Percentiles rank a stretch among this genome's conserved stretches.
phyloP scores from a whole-genome alignment of 2,888 invertebrate genomes.

The Laothoe populi region DNA sequence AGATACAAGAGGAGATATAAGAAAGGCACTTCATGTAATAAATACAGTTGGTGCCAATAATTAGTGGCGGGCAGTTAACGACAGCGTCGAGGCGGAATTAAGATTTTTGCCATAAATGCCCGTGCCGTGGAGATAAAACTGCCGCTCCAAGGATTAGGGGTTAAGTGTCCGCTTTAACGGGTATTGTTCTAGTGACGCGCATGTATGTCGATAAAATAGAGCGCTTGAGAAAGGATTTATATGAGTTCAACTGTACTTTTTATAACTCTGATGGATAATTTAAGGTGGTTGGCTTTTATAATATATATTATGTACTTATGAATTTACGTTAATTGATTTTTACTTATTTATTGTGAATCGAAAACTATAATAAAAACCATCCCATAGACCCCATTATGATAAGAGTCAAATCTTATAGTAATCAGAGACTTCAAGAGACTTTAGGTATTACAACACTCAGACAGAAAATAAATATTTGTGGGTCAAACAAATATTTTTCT shows the following conservation, averaged over 20 bases:
- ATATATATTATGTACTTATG: not conserved
- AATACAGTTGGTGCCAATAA: conserved; percentile 78
- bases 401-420: too few relatives aligned
- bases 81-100: conserved; percentile 76
- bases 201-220: conserved; percentile 43
- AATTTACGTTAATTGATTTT: not conserved
- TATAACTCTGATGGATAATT: not conserved
- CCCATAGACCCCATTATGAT: too few relatives aligned
- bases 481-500: too few relatives aligned
- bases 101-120: conserved; percentile 84
- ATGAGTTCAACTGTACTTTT: not conserved
- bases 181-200: conserved; percentile 63
- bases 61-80: conserved; percentile 82
- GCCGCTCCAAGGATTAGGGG: conserved; percentile 80
- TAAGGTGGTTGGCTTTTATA: not conserved
- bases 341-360: too few relatives aligned
- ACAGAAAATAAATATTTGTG: too few relatives aligned
- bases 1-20: conserved; percentile 34
- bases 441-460: too few relatives aligned
- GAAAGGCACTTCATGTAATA: conserved; percentile 63
- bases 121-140: conserved; percentile 68
- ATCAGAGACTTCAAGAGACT: too few relatives aligned
- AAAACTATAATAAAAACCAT: not conserved
- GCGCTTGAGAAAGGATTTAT: not conserved
- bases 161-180: conserved; percentile 83